phyloP scores from a whole-genome alignment of 23 tunicate species.

The Trididemnum miniatum region DNA sequence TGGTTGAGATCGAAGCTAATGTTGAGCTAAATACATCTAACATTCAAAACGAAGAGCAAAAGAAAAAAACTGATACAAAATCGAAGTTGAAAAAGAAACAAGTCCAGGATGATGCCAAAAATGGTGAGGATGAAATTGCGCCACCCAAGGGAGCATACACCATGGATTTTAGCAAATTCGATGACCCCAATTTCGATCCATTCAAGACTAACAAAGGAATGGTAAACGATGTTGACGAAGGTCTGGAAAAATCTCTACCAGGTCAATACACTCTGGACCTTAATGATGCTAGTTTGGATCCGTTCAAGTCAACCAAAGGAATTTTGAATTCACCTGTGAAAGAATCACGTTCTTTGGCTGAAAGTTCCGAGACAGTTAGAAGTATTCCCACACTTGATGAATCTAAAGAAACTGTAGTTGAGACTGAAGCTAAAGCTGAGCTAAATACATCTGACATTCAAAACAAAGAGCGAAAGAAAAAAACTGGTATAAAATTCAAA shows the following conservation, averaged over 20 bases:
- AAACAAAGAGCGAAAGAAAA: background rate
- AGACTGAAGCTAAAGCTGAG: too few species aligned
- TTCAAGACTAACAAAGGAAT: conserved; percentile 42
- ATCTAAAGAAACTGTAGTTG: too few species aligned
- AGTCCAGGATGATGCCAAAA: background rate
- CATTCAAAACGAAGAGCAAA: background rate
- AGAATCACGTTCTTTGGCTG: too few species aligned
- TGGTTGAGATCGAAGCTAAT: background rate
- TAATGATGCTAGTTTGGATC: conserved; percentile 53
- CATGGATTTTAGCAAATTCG: conserved; percentile 62
- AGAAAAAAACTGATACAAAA: background rate
- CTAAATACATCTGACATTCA: too few species aligned
- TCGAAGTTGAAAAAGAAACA: too few species aligned
- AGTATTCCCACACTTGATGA: too few species aligned
- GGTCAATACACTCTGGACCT: conserved; percentile 58
- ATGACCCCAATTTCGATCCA: conserved; percentile 65
- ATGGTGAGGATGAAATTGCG: background rate
- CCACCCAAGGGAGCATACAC: conserved; percentile 63
- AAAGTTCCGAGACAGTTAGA: too few species aligned
- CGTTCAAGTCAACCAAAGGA: conserved; percentile 49
- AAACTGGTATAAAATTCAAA: background rate
- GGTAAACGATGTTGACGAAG: background rate
- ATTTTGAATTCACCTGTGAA: conserved; percentile 11
- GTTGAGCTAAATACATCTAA: too few species aligned
- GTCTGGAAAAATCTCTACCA: background rate